Evolutionary conservation across 2,113 vertebrate genomes (phyloP).

Genomic region (Pangasianodon hypophthalmus): DNA sequence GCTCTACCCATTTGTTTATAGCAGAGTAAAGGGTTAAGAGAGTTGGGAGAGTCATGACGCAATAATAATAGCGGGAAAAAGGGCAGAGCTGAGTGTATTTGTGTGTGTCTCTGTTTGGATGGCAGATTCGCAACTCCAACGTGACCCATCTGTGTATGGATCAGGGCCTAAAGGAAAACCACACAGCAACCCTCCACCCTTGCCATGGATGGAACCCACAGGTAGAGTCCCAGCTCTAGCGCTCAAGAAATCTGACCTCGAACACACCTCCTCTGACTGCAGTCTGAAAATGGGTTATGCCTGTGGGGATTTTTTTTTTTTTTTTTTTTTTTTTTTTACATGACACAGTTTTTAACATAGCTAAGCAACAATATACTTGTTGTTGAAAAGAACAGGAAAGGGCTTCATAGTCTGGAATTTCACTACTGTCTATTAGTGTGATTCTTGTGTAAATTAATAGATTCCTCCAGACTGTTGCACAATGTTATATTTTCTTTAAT

Average conservation of each 20-base stretch:
- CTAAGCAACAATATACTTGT: conserved; percentile 3
- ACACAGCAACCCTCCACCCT: conserved; percentile 91
- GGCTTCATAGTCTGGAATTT: background rate
- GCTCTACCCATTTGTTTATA: background rate
- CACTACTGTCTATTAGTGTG: background rate
- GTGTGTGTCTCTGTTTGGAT: conserved; percentile 29
- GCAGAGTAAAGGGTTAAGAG: background rate
- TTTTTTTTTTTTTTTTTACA: conserved; percentile 4
- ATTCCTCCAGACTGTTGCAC: background rate
- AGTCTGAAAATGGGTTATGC: conserved; percentile 31
- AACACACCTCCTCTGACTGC: conserved; percentile 22
- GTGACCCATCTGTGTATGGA: conserved; percentile 92
- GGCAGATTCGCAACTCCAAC: conserved; percentile 90
- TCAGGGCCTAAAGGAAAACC: conserved; percentile 92
- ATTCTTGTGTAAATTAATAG: background rate
- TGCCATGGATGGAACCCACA: conserved; percentile 95
- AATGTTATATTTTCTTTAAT: conserved; percentile 4
- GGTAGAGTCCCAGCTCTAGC: conserved; percentile 71
- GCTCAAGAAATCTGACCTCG: conserved; percentile 22
- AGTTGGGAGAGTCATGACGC: background rate
- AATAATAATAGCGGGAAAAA: background rate
- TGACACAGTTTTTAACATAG: conserved; percentile 23
- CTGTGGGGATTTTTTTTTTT: conserved; percentile 8
- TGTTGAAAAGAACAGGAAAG: background rate
- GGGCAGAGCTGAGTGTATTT: background rate